Evolutionary conservation across 2,797 vertebrate genomes (phyloP), one percentile per base, ranked within the genome.

Genomic region (Orientallactaga sibirica): DNA sequence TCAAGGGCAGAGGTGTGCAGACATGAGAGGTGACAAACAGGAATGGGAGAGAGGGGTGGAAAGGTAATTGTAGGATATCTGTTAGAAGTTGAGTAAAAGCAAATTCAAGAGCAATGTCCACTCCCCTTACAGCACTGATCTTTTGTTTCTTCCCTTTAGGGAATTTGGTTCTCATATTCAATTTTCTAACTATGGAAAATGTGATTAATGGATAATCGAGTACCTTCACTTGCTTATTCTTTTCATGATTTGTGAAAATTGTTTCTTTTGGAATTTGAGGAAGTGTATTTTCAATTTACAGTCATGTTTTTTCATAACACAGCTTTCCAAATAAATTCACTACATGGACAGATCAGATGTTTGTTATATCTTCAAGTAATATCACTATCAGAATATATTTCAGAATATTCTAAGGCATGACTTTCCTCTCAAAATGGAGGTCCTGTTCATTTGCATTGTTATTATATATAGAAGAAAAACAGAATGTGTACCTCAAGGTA

Each of bases 181-280:
- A 7, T 95, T 97, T 93, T 0, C 8, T 24, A 95, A 89, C 84
- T 84, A 96, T 22, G 94, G 94, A 91, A 94, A 74, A 66, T 96
- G 95, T 93, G 0, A 2, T 1, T 62, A 92, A 71, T 24, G 19
- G 29, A 2, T 33, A 58, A 62, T 0, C 1, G 19, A 70, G 12
- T 58, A 12, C 4, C 27, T 88, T 66, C 1, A 43, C 11, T 79
- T 68, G 10, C 8, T 95, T 64, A 61, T 76, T 95, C n/a, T 19
- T 76, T 91, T 84, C 9, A 76, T 24, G n/a, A 58, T 55, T 91
- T 89, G 11, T 61, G 29, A 79, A 91, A 84, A 71, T 19, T 20
- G 70, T 66, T 93, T 93, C 41, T 67, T 83, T 78, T 77, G 33
- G 37, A 93, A 75, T 71, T 43, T 74, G 80, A 89, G 10, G 2